Evolutionary conservation across 2,113 vertebrate genomes (phyloP), one percentile per base, ranked within the genome.

Genomic region (Percopsis transmontana): DNA sequence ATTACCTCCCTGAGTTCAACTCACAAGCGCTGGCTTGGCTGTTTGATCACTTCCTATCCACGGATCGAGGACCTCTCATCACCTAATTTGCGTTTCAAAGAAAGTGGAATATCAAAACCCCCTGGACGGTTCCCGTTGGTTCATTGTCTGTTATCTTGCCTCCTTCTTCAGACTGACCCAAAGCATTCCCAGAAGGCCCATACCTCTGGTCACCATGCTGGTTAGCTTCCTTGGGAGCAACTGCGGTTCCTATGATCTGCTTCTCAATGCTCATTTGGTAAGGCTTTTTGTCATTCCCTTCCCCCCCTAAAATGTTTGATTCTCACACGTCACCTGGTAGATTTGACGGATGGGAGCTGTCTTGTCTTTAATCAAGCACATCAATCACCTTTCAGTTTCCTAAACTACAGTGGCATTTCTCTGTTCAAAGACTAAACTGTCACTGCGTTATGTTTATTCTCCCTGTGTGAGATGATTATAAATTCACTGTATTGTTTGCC

Each of bases 51-150:
- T 41, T 19, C 55, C 38, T n/a, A 7, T 21, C 61, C 76, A 60
- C 21, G 54, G 66, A 73, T n/a, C 15, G 50, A 63, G 38, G 73
- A 79, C 71, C 65, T 64, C 14, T 13, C 58, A 11, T 80, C 66
- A 41, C 24, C 82, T 89, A 78, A 85, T 88, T 85, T 89, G 83
- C 80, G 57, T 88, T 89, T 89, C 84, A 88, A 90, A 90, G 78
- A 61, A 67, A 62, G 21, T 8, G 4, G 59, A 54, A 50, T 70
- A 73, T 76, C 80, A 76, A 74, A 68, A 76, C 59, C 62, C 57
- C 44, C 70, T 13, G 56, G 39, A 14, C 58, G 62, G 70, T 76
- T 58, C 47, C 62, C 27, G 54, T 77, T 79, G 80, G 74, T 83
- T 85, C 63, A 6, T 69, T 39, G 59, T 80, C 68, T 72, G 42